Conservation (phyloP, 2,113 vertebrate species). For the Oreochromis aureus region DNA sequence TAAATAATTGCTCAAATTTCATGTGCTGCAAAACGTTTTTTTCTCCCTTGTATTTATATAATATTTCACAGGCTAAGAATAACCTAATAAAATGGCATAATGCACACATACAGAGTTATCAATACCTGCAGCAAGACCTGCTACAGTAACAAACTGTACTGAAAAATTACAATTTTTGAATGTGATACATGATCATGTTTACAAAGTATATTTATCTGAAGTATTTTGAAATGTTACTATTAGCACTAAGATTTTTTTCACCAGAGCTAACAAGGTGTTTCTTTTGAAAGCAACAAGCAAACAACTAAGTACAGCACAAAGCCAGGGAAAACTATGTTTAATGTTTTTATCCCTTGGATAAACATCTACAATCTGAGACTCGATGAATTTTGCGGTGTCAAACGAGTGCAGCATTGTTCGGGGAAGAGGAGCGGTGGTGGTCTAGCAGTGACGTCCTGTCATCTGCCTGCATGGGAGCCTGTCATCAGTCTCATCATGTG, state of each 20-base stretch:
- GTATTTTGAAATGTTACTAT: not conserved
- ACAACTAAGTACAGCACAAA: not conserved
- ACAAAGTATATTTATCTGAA: not conserved
- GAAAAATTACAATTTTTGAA: not conserved
- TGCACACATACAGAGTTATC: not conserved
- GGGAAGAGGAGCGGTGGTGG: slow-evolving; percentile 44
- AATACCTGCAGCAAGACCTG: not conserved
- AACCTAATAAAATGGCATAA: not conserved
- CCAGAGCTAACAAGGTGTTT: not conserved
- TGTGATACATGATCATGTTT: not conserved
- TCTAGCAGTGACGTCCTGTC: slow-evolving; percentile 63
- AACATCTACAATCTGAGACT: not conserved
- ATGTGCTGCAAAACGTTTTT: not conserved
- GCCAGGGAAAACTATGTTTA: not conserved
- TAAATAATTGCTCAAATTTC: not conserved
- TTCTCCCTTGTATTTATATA: not conserved
- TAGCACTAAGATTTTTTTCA: not conserved
- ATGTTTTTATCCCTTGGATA: not conserved
- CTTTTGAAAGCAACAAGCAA: not conserved
- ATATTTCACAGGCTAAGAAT: not conserved
- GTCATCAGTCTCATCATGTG: slow-evolving; percentile 74
- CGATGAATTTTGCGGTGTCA: slow-evolving; percentile 34
- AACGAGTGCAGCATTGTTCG: slow-evolving; percentile 12
- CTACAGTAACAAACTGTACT: not conserved
- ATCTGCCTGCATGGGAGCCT: slow-evolving; percentile 65